phyloP scores from a whole-genome alignment of 1,140 invertebrate species.

The Batillaria attramentaria region DNA sequence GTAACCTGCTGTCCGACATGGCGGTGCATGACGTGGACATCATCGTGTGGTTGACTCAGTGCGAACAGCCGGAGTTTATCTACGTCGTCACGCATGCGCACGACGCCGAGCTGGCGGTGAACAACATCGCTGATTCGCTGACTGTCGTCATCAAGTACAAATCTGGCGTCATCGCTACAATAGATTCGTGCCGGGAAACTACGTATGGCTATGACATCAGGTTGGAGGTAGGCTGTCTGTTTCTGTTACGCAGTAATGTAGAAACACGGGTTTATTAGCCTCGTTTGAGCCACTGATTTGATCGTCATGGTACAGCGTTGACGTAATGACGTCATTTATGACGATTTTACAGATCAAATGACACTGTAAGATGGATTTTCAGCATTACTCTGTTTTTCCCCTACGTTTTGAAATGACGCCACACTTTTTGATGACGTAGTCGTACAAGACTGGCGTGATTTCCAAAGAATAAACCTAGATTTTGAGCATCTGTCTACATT shows the following conservation, averaged over 20 bases:
- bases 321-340: no score
- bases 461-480: no score
- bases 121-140: constrained; percentile 45
- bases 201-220: constrained; percentile 58
- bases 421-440: no score
- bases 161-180: constrained; percentile 44
- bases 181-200: constrained; percentile 48
- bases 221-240: constrained; percentile 45
- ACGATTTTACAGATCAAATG: no score
- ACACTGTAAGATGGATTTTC: no score
- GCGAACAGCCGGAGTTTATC: constrained; percentile 48
- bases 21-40: constrained; percentile 53
- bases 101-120: constrained; percentile 43
- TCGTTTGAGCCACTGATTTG: no score
- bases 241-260: neutral
- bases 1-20: constrained; percentile 53
- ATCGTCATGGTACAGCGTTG: no score
- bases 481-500: no score
- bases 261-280: neutral
- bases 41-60: constrained; percentile 52
- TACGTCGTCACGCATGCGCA: constrained; percentile 52
- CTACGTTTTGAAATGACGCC: no score
- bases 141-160: constrained; percentile 51
- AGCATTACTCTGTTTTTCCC: no score
- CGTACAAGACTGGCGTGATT: no score